Percentiles rank a stretch among this genome's conserved stretches.
Conservation (phyloP, 2,888 invertebrate genomes). For the Galerucella pusilla region DNA sequence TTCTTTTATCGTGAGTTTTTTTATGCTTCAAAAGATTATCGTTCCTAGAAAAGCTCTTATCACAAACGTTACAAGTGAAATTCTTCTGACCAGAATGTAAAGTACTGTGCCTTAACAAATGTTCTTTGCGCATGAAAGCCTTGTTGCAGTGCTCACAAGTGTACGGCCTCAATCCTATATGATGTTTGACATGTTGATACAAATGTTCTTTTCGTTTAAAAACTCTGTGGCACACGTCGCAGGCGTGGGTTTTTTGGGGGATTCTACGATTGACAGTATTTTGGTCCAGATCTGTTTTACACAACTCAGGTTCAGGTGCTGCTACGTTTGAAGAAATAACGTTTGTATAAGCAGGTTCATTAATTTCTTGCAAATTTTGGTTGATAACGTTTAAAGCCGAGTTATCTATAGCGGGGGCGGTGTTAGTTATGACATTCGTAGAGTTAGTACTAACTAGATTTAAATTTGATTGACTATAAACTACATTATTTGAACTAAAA, state of each 20-base stretch:
- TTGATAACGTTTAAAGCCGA: conserved; percentile 52
- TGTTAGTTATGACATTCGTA: conserved; percentile 49
- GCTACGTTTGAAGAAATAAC: conserved; percentile 36
- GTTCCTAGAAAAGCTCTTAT: conserved; percentile 68
- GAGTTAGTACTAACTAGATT: conserved; percentile 43
- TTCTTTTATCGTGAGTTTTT: conserved; percentile 69
- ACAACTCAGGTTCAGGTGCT: conserved; percentile 19
- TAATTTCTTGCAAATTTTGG: conserved; percentile 43
- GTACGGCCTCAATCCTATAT: conserved; percentile 75
- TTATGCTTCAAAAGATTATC: conserved; percentile 72
- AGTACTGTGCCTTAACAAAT: conserved; percentile 73
- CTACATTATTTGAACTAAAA: conserved; percentile 45
- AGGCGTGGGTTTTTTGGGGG: conserved; percentile 57
- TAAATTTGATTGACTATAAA: conserved; percentile 48
- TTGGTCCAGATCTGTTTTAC: conserved; percentile 33
- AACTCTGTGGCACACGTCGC: conserved; percentile 72
- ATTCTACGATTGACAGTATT: conserved; percentile 21
- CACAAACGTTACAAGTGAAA: conserved; percentile 71
- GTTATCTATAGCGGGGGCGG: conserved; percentile 44
- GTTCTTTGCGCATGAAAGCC: conserved; percentile 77
- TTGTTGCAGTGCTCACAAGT: conserved; percentile 75
- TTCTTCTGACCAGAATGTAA: conserved; percentile 77
- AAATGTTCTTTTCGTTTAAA: conserved; percentile 78
- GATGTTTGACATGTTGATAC: conserved; percentile 75
- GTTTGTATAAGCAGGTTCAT: conserved; percentile 40